These are phyloP conservation scores for Liopterus haemorrhoidalis DNA, from an alignment of 2,888 invertebrate species.

Conservation along the genomic window DNA sequence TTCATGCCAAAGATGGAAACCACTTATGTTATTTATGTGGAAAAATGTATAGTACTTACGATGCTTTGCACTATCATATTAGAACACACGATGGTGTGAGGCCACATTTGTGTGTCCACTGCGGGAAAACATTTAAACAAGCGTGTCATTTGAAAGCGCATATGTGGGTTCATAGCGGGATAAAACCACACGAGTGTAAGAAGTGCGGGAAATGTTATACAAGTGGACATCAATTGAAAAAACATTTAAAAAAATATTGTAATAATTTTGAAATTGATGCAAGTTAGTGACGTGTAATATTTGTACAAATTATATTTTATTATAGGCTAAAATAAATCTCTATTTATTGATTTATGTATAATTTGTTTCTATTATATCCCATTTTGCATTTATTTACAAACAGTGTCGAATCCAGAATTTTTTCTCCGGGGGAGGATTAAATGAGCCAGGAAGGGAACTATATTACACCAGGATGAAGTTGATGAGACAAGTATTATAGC, in stretches of 20 bases:
- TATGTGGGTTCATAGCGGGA: conserved; percentile 35
- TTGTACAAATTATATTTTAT: too few species aligned
- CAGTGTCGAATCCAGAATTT: too few species aligned
- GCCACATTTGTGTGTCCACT: conserved; percentile 31
- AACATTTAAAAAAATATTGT: conserved; percentile 18
- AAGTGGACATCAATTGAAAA: conserved; percentile 30
- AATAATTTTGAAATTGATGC: background rate
- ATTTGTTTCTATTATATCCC: too few species aligned
- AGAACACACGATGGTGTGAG: conserved; percentile 28
- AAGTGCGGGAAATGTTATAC: conserved; percentile 35
- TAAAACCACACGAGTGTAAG: conserved; percentile 35
- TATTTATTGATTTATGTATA: too few species aligned
- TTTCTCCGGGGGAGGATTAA: too few species aligned
- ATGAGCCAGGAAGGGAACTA: too few species aligned
- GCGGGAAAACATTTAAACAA: conserved; percentile 33
- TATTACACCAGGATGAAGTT: too few species aligned
- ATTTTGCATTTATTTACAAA: too few species aligned
- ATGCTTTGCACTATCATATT: conserved; percentile 32
- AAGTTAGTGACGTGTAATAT: background rate
- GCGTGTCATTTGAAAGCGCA: conserved; percentile 35
- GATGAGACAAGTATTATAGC: too few species aligned
- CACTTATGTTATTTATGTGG: conserved; percentile 33
- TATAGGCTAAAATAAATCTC: too few species aligned
- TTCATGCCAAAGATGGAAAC: conserved; percentile 28
- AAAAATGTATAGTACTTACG: conserved; percentile 30